Base-by-base conservation (phyloP, 35 echinoderm and acorn worm genomes). In the Antedon bifida region DNA sequence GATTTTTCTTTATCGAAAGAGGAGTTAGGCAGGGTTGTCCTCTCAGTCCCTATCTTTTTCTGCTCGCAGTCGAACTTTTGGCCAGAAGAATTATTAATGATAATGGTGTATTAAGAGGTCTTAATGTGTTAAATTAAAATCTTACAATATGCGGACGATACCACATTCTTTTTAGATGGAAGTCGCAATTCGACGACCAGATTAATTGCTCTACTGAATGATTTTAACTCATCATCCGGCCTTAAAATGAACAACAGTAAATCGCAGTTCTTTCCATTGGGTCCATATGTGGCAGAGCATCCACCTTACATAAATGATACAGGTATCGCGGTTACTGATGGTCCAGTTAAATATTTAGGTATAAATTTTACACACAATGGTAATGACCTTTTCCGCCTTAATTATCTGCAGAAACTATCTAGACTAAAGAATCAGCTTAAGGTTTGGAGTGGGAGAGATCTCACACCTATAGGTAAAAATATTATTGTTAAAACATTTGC, bases 81-180 rank as follows among this genome's bases (percentile, higher is more conserved):
- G 79, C 79, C 34, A 35, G 35, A 8, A 4, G 29, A 30, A 75
- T 89, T 36, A 80, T 32, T 36, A 26, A 79, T 56, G 39, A 83
- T 75, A 34, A 4, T 17, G 77, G 42, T n/a, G 79, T 91, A n/a
- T n/a, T n/a, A 78, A 78, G 30, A 78, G 89, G 89, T 38, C 78
- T 90, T 77, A 23, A 29, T 34, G 36, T 83, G 44, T 30, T 83
- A 36, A 81, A 83, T 77, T 79, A 82, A 29, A 79, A 75, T 33
- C n/a, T n/a, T n/a, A n/a, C 38, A 82, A 33, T 89, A 89, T 73
- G 82, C 88, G 23, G 89, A 91, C 77, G 84, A 91, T 42, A 91
- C 14, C 14, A 42, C 38, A 42, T 42, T 42, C 38, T 42, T 42
- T 86, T 83, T 84, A 12, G 36, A 90, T 82, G 83, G 76, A 36